Evolutionary conservation across 2,113 vertebrate species (phyloP), one percentile per base, ranked within the genome.

Genomic region (Channa argus): DNA sequence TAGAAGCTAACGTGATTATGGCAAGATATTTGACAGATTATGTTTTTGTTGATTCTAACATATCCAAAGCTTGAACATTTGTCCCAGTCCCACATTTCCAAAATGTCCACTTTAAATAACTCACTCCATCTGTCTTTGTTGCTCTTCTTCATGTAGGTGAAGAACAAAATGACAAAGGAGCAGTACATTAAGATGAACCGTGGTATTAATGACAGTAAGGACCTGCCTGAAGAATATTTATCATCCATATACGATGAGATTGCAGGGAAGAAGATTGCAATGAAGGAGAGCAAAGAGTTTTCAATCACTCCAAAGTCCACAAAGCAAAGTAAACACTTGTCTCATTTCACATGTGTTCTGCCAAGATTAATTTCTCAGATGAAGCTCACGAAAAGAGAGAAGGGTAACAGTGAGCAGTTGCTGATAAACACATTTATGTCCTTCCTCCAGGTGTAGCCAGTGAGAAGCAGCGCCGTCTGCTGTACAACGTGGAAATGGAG

Each of bases 151-250:
- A 0, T 50, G 9, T 38, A 99, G 97, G 97, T 99, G 52, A 99
- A 99, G 88, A 99, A 97, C 91, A 99, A 99, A 90, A 99, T 99
- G 98, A 99, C 97, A 2, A 99, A 99, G 91, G 97, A 99, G 53
- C 97, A 99, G 80, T 99, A 99, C 91, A 99, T 99, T 85, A 99
- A 99, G 93, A 99, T 99, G 98, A 99, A 99, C 88, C 94, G 97
- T 2, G 98, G 98, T 1, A 99, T 99, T 74, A 98, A 99, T 12
- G 98, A 99, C 85, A 99, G 97, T 71, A 99, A 99, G 92, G 97
- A 99, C 85, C 91, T 99, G 9, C 98, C 98, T 1, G 97, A 97
- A 51, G 98, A 99, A 33, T 98, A 99, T 84, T 94, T 99, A 46
- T 99, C 97, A 4, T 95, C 96, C 53, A 98, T 99, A 61, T 99